Base-by-base conservation (phyloP, 2,113 vertebrate genomes). In the Asarcornis scutulata region DNA sequence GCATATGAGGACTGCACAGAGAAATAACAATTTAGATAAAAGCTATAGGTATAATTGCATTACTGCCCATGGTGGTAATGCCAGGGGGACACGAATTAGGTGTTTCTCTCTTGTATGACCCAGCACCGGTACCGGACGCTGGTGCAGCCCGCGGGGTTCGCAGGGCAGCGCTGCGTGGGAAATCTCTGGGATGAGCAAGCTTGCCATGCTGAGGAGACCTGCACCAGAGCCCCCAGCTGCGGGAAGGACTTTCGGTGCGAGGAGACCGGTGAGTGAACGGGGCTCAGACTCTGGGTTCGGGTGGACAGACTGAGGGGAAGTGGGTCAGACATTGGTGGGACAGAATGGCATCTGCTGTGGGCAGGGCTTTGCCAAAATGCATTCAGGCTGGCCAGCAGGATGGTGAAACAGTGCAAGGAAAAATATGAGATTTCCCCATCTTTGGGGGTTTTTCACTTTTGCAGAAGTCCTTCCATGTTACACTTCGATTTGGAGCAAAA, bases 191-290 rank as follows among this genome's bases (percentile, higher is more conserved):
- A 98, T 0, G 93, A 96, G 71, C 96, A 92, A 75, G 85, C 72
- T 3, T 99, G 99, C 87, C 95, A 16, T 3, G 75, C 85, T 3
- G 63, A 85, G 36, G 75, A 42, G 1, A 26, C 77, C 3, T 99
- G 99, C 90, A 17, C 95, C 10, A 94, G 59, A 40, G 71, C 83
- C 32, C 95, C 97, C 36, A 84, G 96, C 69, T 99, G 99, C 27
- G 98, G 98, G 55, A 95, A 98, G 32, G 98, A 98, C 94, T 99
- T 99, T 87, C 98, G 91, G 88, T 99, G 99, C 17, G 31, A 94
- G 40, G 98, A 97, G 78, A 97, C 98, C 81, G 99, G 99, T 98
- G 90, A 98, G 98, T 96, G 82, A 86, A 31, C 6, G 15, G 11
- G 60, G 23, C 20, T 60, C 32, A 38, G 31, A 20, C 1, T 38